These are phyloP conservation scores for Leucophenga varia DNA, from an alignment of 1,140 invertebrate genomes.

Conservation along the genomic window DNA sequence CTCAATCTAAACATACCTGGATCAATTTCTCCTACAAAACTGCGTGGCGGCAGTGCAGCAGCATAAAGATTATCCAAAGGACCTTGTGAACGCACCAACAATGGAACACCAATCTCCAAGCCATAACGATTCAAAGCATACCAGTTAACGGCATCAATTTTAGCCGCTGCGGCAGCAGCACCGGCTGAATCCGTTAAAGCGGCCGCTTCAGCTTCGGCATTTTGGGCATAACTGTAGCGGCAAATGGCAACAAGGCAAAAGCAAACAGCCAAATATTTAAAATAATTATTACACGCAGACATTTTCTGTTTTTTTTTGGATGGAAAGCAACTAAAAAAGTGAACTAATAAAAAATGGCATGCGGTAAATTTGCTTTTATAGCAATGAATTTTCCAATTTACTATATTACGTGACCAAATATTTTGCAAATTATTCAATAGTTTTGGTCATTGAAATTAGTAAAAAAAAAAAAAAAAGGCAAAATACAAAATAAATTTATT, in stretches of 20 bases:
- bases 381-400: conserved; percentile 36
- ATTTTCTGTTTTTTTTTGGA: conserved; percentile 17
- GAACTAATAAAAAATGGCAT: conserved; percentile 47
- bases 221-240: conserved; percentile 24
- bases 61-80: conserved; percentile 41
- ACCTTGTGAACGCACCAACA: conserved; percentile 35
- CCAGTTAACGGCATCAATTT: conserved; percentile 35
- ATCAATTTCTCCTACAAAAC: conserved; percentile 49
- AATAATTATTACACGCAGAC: conserved; percentile 18
- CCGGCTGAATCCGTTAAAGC: conserved; percentile 45
- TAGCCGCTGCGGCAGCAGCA: conserved; percentile 42
- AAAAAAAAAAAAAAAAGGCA: too few relatives aligned
- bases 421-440: too few relatives aligned
- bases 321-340: conserved; percentile 4
- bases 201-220: conserved; percentile 42
- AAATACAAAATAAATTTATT: too few relatives aligned
- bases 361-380: conserved; percentile 52
- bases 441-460: too few relatives aligned
- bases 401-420: conserved; percentile 39
- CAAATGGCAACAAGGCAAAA: conserved; percentile 18
- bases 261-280: too few relatives aligned
- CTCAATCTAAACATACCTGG: conserved; percentile 31
- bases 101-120: conserved; percentile 40
- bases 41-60: conserved; percentile 41
- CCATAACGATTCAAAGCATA: conserved; percentile 39